These are phyloP conservation scores for Pheucticus melanocephalus DNA, from an alignment of 2,113 vertebrate genomes.

Conservation along the genomic window DNA sequence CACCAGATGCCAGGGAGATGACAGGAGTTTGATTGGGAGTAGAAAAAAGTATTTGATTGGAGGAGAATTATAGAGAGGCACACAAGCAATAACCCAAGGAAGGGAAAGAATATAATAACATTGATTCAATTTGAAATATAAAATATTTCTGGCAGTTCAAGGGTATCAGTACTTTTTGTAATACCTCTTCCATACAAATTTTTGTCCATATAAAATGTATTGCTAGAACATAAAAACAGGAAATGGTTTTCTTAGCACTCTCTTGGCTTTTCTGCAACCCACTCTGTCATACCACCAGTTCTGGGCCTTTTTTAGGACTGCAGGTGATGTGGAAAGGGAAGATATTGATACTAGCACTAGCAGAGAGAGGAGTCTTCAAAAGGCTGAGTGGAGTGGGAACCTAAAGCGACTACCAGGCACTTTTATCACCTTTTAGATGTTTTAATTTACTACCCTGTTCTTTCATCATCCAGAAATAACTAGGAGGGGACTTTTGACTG, in stretches of 20 bases:
- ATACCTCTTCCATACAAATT: neutral
- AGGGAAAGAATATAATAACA: neutral
- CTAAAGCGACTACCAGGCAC: neutral
- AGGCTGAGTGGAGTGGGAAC: neutral
- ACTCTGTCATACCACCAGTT: neutral
- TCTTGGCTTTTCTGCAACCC: neutral
- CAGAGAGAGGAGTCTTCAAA: neutral
- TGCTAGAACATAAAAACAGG: neutral
- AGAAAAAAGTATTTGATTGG: neutral
- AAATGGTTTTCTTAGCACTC: neutral
- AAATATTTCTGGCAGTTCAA: neutral
- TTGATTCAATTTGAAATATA: neutral
- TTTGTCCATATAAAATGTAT: neutral
- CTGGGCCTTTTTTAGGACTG: neutral
- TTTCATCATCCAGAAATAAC: neutral
- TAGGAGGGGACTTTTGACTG: neutral
- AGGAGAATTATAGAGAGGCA: neutral
- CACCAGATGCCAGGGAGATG: neutral
- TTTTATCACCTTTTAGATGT: neutral
- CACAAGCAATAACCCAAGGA: neutral
- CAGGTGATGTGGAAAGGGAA: neutral
- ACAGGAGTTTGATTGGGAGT: neutral
- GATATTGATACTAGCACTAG: neutral
- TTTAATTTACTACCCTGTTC: neutral
- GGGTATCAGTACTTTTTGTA: neutral